Evolutionary conservation across 2,888 invertebrate genomes (phyloP).

Genomic region (Ennomos fuscantarius): DNA sequence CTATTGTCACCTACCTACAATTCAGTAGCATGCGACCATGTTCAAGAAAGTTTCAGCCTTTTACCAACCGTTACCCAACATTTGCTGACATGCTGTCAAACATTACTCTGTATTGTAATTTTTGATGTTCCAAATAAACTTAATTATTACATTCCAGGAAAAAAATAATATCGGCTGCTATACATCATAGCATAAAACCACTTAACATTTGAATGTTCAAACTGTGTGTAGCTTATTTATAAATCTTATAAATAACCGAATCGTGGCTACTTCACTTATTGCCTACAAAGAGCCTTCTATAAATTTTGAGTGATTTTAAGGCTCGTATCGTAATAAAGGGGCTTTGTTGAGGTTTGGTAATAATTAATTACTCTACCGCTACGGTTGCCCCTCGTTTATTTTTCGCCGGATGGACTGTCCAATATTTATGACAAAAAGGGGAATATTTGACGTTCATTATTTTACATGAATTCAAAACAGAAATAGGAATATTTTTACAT

Average conservation of each 20-base stretch:
- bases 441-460: conserved; percentile 12
- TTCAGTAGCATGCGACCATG: too few species aligned
- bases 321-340: conserved; percentile 36
- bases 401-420: conserved; percentile 23
- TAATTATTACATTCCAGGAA: too few species aligned
- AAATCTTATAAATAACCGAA: background rate
- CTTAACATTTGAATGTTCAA: conserved; percentile 26
- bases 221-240: conserved; percentile 8
- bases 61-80: too few species aligned
- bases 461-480: background rate
- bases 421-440: conserved; percentile 19
- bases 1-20: too few species aligned
- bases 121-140: too few species aligned
- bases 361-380: conserved; percentile 43
- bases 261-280: conserved; percentile 32
- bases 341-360: conserved; percentile 41
- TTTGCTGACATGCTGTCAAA: too few species aligned
- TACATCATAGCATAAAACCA: conserved; percentile 17
- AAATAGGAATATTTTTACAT: too few species aligned
- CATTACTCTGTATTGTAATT: too few species aligned
- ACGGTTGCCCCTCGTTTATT: conserved; percentile 19
- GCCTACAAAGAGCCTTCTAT: conserved; percentile 33
- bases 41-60: too few species aligned
- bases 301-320: conserved; percentile 39
- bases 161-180: background rate